Base-by-base conservation (phyloP, 2,113 vertebrate species). In the Microtus montanus region DNA sequence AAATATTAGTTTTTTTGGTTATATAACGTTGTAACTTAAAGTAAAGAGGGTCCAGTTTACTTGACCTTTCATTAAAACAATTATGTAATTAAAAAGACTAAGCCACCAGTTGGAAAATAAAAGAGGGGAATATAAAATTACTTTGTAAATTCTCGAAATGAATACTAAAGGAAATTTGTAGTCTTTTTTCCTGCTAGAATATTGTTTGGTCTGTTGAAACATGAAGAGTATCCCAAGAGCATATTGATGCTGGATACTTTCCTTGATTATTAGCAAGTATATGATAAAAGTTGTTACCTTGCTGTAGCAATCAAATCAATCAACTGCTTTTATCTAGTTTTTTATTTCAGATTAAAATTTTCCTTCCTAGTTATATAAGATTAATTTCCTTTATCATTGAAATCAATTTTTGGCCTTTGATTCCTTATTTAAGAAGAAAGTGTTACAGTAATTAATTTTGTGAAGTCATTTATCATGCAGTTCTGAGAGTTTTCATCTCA, bases 401-500 rank as follows among this genome's bases (percentile, higher is more conserved):
- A 54, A 15, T 88, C 7, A 33, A 22, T 79, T 89, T 96, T 92
- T 58, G 7, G 28, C n/a, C 7, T 79, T 89, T 90, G 77, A 47
- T 87, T 87, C 28, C 38, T 82, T 73, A 24, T 77, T 95, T 91
- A 84, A 71, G 91, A 94, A 90, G 20, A n/a, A 90, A 77, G 22
- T 6, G 64, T 35, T 94, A 68, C 92, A 66, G 3, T 12, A 33
- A 77, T 82, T 15, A 33, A 71, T 82, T 9, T 64, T 91, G 7
- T 92, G 24, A 89, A 92, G 38, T 92, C 26, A 80, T 71, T 20
- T 95, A 9, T 87, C 20, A 79, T 35, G 64, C 14, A 88, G 17
- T 92, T 96, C 58, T 77, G 63, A 92, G 73, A 79, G 38, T 96
- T 96, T 93, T 2, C 12, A n/a, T 95, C 9, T 92, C 38, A 79